Evolutionary conservation across 2,113 vertebrate species (phyloP), one percentile per base, ranked within the genome.

Genomic region (Lagenorhynchus albirostris): DNA sequence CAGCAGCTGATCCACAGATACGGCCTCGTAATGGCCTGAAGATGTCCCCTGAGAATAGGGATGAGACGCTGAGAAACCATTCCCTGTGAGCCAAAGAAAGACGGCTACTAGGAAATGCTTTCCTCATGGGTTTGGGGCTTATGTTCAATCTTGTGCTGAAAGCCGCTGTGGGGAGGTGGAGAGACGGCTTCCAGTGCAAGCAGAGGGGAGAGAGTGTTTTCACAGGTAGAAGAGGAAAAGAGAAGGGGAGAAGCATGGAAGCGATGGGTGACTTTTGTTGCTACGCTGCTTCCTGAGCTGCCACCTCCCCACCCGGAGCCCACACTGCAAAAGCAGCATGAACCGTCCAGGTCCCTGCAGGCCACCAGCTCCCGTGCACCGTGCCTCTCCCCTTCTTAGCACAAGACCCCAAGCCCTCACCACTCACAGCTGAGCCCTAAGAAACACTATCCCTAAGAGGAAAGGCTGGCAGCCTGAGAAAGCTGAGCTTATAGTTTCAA

Each of bases 21-120:
- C 15, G 36, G 29, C 67, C 93, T 91, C 15, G 0, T 26, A 84
- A 94, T 26, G 67, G 73, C 70, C 96, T 38, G 23, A 89, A 88
- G 92, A 88, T 21, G 10, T 95, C 93, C 88, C 94, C 62, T 41
- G 95, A 97, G 97, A 91, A 44, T 92, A 82, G 41, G 79, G 63
- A 65, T 76, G 89, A 86, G 50, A 91, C 86, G 33, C 89, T 58
- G 71, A 83, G 95, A 89, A 71, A 70, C 26, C 29, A 8, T 87
- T 82, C 90, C 83, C 53, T 11, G 1, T 65, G 33, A 1, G 53
- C 36, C 20, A n/a, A 60, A 14, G 33, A 41, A n/a, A 85, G 41
- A 71, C 3, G 29, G 89, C 65, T 36, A 15, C 33, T 33, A 53
- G 55, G 25, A 82, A 89, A 41, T 36, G 84, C 38, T 89, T 81